Conservation (phyloP, 2,888 invertebrate species). For the Ernsta delagoae region DNA sequence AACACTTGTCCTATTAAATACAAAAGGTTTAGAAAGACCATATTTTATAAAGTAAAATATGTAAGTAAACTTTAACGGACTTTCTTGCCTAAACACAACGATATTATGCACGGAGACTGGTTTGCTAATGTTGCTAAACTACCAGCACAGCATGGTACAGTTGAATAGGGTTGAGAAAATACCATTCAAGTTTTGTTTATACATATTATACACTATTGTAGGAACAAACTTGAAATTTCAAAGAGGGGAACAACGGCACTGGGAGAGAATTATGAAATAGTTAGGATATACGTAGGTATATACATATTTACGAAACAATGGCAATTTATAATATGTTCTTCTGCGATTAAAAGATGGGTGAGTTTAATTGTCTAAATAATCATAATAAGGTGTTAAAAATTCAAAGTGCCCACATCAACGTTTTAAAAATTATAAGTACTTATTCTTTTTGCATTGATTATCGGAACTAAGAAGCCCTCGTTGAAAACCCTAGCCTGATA, state of each 20-base stretch:
- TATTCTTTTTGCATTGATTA: not conserved
- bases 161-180: constrained; percentile 13
- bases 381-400: not conserved
- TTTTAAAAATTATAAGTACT: not conserved
- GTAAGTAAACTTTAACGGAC: constrained; percentile 38
- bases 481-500: constrained; percentile 38
- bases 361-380: not conserved
- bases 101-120: constrained; percentile 6
- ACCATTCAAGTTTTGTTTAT: not conserved
- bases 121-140: constrained; percentile 22
- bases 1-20: too few species aligned
- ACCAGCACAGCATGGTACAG: not conserved
- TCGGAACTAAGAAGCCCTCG: not conserved
- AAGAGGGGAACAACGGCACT: too few species aligned
- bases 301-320: too few species aligned
- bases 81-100: constrained; percentile 12
- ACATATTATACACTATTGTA: too few species aligned
- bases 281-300: too few species aligned
- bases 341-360: too few species aligned
- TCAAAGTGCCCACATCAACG: not conserved
- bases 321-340: too few species aligned
- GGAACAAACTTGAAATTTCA: too few species aligned
- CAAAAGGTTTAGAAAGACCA: too few species aligned
- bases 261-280: too few species aligned
- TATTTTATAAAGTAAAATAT: too few species aligned